A percentile compares a stretch with the other conserved stretches of the same genome.
phyloP scores from a whole-genome alignment of 1,140 invertebrate species.

The Heliconius hewitsoni region DNA sequence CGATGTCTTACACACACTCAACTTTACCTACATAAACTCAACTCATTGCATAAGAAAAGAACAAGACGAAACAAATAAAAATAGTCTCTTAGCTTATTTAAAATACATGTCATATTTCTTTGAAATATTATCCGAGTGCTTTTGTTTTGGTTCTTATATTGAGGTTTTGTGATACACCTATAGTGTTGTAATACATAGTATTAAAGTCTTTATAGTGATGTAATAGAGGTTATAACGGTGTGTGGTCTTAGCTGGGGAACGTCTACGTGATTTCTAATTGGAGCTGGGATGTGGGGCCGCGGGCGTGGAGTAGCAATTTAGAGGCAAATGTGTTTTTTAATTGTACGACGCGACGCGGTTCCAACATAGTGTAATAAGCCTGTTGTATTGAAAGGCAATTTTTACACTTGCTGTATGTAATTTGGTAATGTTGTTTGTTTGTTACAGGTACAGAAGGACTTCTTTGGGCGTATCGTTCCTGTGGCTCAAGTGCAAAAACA shows the following conservation, averaged over 20 bases:
- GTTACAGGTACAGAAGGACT: conserved; percentile 85
- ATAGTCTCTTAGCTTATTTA: neutral
- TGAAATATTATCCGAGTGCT: conserved; percentile 1
- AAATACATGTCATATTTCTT: conserved; percentile 16
- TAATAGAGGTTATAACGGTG: neutral
- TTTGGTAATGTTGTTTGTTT: neutral
- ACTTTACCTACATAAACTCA: conserved; percentile 34
- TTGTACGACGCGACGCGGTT: conserved; percentile 42
- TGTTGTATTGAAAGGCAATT: conserved; percentile 8
- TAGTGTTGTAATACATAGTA: conserved; percentile 8
- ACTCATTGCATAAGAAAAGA: conserved; percentile 14
- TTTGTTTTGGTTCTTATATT: conserved; percentile 12
- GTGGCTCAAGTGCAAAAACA: conserved; percentile 57
- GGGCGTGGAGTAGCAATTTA: conserved; percentile 42
- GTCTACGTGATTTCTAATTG: conserved; percentile 46
- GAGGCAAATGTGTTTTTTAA: conserved; percentile 50
- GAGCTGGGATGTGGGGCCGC: conserved; percentile 44
- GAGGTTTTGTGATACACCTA: conserved; percentile 25
- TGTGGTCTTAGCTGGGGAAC: neutral
- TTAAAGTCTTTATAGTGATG: conserved; percentile 16
- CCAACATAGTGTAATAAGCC: conserved; percentile 33
- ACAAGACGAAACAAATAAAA: neutral
- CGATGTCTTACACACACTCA: conserved; percentile 40
- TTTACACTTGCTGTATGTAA: neutral
- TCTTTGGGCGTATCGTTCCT: conserved; percentile 85